These are phyloP conservation scores for Tribolium madens DNA, from an alignment of 1,140 invertebrate species.

Conservation along the genomic window DNA sequence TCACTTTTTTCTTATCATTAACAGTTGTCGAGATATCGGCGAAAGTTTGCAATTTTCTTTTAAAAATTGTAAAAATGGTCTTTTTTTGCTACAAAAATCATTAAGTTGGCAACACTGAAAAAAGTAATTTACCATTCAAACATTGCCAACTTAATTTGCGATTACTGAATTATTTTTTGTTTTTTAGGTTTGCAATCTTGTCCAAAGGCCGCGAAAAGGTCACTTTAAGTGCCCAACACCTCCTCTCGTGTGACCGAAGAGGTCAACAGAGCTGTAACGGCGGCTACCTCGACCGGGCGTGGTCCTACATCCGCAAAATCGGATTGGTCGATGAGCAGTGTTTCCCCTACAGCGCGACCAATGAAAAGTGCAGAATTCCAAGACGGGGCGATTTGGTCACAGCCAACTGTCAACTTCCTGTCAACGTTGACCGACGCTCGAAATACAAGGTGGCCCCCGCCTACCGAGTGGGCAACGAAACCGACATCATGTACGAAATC, in stretches of 20 bases:
- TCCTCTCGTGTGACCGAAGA: constrained; percentile 86
- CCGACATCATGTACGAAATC: constrained; percentile 94
- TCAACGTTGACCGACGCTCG: constrained; percentile 68
- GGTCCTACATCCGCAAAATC: constrained; percentile 86
- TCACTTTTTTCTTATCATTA: too few relatives aligned
- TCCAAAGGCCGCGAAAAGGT: constrained; percentile 81
- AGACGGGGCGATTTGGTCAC: constrained; percentile 67
- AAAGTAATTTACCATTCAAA: too few relatives aligned
- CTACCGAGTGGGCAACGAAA: constrained; percentile 81
- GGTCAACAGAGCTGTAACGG: constrained; percentile 86
- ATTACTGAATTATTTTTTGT: constrained; percentile 46
- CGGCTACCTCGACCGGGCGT: constrained; percentile 90
- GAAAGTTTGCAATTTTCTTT: too few relatives aligned
- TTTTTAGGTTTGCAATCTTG: constrained; percentile 80
- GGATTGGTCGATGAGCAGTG: constrained; percentile 88
- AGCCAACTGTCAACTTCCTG: constrained; percentile 69
- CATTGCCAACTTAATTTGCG: too few relatives aligned
- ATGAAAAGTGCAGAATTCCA: constrained; percentile 71
- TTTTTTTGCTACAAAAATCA: too few relatives aligned
- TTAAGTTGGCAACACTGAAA: too few relatives aligned
- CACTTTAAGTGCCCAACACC: constrained; percentile 83
- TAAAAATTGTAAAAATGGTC: too few relatives aligned
- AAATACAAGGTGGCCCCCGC: constrained; percentile 87
- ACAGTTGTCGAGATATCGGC: too few relatives aligned
- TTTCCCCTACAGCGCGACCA: constrained; percentile 81